Evolutionary conservation across 2,113 vertebrate species (phyloP), one percentile per base, ranked within the genome.

Genomic region (Typhlomys cinereus): DNA sequence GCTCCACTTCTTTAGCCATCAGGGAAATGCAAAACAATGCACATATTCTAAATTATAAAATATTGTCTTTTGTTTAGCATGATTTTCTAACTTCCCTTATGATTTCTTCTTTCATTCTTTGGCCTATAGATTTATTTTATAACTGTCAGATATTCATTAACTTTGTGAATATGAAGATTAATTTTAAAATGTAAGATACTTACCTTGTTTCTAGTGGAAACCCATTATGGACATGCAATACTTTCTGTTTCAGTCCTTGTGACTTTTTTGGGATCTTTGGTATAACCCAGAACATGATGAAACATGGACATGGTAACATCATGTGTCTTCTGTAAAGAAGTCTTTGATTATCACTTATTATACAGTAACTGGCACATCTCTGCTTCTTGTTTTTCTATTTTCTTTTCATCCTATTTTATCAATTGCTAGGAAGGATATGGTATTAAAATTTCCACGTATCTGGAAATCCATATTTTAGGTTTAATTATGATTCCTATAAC

Each of bases 401-500:
- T 14, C 54, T 31, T 31, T 34, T 59, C 27, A n/a, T 85, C 69
- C n/a, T 59, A 9, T 57, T 34, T 3, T 41, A 69, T 69, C 34
- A 85, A 7, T 54, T 71, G 10, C 29, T 85, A 85, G 62, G 3
- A 84, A 3, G 15, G 27, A 34, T 57, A 57, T 17, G 2, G 10
- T 75, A 12, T 76, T 73, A 61, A 62, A 57, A 71, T 93, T n/a
- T 71, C 54, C 70, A 59, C n/a, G 27, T 12, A 12, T 61, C 54
- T 8, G 69, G 39, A 41, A 84, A 3, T 54, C 89, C 3, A 59
- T 64, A n/a, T 83, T 78, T 46, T 46, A 4, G 4, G 5, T 52
- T 88, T 59, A 80, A 54, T 59, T 84, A 74, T 91, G 14, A 44
- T 89, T 94, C 21, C 21, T 85, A 4, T 75, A 50, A 91, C n/a